phyloP scores from a whole-genome alignment of 2,113 vertebrate species.

The Carlito syrichta region DNA sequence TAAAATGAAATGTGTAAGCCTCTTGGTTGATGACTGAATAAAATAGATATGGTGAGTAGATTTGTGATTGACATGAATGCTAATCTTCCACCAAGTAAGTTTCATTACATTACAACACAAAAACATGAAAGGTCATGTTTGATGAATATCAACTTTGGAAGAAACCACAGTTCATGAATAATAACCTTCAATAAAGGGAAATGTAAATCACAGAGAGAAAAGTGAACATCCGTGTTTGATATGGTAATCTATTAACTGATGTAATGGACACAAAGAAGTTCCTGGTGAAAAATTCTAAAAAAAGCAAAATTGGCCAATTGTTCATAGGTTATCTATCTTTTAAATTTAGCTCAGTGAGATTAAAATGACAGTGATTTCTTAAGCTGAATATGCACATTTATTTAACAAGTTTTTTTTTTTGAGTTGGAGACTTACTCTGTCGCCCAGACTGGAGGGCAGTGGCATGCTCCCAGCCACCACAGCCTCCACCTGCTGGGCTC shows the following conservation, averaged over 20 bases:
- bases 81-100: background rate
- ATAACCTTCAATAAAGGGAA: background rate
- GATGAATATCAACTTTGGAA: constrained; percentile 50
- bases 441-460: too few species aligned
- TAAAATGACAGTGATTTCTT: background rate
- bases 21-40: background rate
- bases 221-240: background rate
- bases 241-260: constrained; percentile 4
- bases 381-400: background rate
- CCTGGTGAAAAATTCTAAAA: constrained; percentile 18
- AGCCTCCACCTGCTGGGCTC: too few species aligned
- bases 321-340: background rate
- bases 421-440: too few species aligned
- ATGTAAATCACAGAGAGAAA: background rate
- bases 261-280: background rate
- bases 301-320: background rate
- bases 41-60: background rate
- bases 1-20: background rate
- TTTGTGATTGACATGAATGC: background rate
- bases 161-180: constrained; percentile 27
- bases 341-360: background rate
- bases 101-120: background rate
- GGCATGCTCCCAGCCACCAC: too few species aligned
- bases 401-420: too few species aligned
- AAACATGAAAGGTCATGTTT: constrained; percentile 31